A percentile compares a stretch with the other conserved stretches of the same genome.
phyloP scores from a whole-genome alignment of 64 coral and sea anemone genomes.

The Montipora cactus region DNA sequence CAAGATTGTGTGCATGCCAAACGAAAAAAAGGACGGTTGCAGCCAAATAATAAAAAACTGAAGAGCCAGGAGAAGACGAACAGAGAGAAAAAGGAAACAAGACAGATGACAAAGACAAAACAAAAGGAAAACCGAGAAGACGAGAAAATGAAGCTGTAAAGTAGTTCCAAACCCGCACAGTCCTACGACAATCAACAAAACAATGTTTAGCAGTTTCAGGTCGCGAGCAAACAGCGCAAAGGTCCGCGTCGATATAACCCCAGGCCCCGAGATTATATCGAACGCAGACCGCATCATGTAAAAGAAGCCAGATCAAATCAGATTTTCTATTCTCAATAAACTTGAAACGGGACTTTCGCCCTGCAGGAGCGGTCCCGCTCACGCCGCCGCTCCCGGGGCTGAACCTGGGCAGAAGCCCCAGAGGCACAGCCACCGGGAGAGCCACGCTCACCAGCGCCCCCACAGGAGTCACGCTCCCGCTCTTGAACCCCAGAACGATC shows the following conservation, averaged over 20 bases:
- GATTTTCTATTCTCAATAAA: neutral
- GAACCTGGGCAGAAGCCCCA: too few species aligned
- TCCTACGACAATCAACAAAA: conserved; percentile 15
- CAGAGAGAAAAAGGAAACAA: neutral
- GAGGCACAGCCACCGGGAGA: too few species aligned
- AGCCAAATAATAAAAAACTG: neutral
- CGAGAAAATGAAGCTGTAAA: neutral
- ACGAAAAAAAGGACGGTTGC: neutral
- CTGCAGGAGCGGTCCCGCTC: too few species aligned
- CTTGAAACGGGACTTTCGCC: neutral
- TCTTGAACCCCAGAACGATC: too few species aligned
- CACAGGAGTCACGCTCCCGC: too few species aligned
- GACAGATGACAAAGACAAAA: neutral
- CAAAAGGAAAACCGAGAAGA: neutral
- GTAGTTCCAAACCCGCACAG: neutral
- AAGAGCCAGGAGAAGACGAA: neutral
- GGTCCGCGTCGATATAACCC: neutral
- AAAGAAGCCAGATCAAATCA: conserved; percentile 5
- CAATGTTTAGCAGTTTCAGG: conserved; percentile 22
- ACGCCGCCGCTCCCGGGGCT: too few species aligned
- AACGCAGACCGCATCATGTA: neutral
- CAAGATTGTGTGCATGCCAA: neutral
- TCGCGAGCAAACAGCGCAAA: neutral
- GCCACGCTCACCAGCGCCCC: too few species aligned
- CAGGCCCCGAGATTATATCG: neutral